Conservation (phyloP, 2,797 vertebrate species). For the Anguilla obscura region DNA sequence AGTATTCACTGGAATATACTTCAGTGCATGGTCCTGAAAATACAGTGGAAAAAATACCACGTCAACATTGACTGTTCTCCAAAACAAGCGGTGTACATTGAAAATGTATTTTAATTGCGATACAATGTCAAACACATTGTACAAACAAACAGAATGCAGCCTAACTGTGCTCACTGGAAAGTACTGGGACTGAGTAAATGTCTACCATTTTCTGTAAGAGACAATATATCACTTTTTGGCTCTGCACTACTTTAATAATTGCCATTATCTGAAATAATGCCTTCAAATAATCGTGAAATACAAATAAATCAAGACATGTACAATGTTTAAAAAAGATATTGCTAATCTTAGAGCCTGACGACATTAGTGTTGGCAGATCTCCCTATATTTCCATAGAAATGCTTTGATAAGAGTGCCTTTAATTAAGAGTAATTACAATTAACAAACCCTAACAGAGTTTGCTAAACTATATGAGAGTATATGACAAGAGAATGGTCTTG, state of each 20-base stretch:
- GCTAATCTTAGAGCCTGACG: background rate
- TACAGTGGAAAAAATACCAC: no score
- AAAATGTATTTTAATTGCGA: background rate
- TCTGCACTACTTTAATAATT: background rate
- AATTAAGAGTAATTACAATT: no score
- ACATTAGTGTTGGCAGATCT: background rate
- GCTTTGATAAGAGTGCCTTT: background rate
- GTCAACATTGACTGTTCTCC: background rate
- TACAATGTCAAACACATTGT: background rate
- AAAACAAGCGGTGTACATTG: background rate
- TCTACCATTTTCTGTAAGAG: background rate
- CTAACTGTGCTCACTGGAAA: background rate
- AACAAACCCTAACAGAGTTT: no score
- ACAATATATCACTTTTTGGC: background rate
- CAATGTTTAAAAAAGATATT: background rate
- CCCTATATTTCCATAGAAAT: background rate
- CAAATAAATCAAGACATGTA: background rate
- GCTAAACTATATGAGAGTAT: background rate
- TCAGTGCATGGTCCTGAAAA: no score
- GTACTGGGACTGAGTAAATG: background rate
- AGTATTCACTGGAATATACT: no score
- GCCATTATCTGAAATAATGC: background rate
- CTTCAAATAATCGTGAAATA: background rate
- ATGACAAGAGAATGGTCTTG: background rate
- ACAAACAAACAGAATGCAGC: background rate